Percentiles rank a stretch among this genome's conserved stretches.
Conservation (phyloP, 2,113 vertebrate species). For the Phaethornis superciliosus region DNA sequence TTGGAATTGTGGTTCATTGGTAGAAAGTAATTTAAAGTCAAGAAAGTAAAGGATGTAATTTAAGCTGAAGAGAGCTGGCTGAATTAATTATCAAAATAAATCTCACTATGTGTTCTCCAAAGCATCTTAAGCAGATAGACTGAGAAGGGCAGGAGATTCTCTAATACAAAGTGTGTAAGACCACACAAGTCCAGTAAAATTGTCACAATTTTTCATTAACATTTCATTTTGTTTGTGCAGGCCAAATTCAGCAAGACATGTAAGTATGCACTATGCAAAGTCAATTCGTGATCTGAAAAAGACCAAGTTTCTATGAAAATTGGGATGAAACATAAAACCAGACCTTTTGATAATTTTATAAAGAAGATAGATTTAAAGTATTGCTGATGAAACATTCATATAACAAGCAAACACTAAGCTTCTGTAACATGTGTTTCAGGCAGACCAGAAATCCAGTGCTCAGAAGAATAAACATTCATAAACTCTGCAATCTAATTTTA, state of each 20-base stretch:
- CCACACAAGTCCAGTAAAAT: background rate
- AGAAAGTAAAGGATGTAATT: background rate
- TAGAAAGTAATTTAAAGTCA: background rate
- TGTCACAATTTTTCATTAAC: background rate
- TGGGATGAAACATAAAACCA: background rate
- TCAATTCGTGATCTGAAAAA: background rate
- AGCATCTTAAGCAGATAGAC: background rate
- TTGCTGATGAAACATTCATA: background rate
- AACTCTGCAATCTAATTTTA: conserved; percentile 76
- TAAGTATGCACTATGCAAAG: background rate
- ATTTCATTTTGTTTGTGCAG: background rate
- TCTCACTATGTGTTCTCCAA: background rate
- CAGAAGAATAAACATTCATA: conserved; percentile 78
- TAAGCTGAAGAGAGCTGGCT: background rate
- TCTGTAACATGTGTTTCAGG: conserved; percentile 49
- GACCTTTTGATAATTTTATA: background rate
- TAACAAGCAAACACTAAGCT: conserved; percentile 22
- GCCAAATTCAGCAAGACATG: background rate
- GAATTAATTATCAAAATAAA: background rate
- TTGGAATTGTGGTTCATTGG: background rate
- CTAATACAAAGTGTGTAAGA: fast-evolving
- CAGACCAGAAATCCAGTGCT: conserved; percentile 57
- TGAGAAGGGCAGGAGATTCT: background rate
- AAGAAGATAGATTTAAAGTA: background rate
- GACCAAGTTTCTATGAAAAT: background rate